Conservation (phyloP, 2,113 vertebrate species). For the Chloropsis hardwickii region DNA sequence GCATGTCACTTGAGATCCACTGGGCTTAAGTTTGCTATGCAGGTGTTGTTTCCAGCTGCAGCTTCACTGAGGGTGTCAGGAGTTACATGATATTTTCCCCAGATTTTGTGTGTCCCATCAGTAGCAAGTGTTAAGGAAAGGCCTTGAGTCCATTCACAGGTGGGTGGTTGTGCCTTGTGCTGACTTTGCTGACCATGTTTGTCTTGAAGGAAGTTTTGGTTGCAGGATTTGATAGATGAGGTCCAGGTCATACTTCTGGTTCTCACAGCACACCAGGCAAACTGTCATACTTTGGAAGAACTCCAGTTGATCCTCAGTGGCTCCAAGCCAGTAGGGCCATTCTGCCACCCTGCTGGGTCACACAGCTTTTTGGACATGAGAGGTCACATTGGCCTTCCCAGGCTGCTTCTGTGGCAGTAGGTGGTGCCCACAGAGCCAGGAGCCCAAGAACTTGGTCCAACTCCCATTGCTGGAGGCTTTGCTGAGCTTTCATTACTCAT, state of each 20-base stretch:
- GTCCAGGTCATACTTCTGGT: not conserved
- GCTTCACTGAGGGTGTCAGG: not conserved
- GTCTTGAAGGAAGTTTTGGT: not conserved
- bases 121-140: not conserved
- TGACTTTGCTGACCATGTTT: not conserved
- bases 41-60: not conserved
- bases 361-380: not conserved
- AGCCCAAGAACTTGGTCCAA: not conserved
- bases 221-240: not conserved
- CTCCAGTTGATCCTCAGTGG: not conserved
- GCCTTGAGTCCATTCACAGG: too few relatives aligned
- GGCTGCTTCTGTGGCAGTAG: not conserved
- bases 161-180: not conserved
- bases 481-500: not conserved
- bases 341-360: not conserved
- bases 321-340: not conserved
- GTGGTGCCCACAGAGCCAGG: not conserved
- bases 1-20: not conserved
- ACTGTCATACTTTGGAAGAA: not conserved
- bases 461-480: not conserved
- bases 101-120: not conserved
- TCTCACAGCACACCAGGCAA: not conserved
- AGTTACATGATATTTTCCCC: not conserved
- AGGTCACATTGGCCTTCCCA: not conserved
- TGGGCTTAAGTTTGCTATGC: accelerated